Evolutionary conservation across 2,888 invertebrate genomes (phyloP).

Genomic region (Synanthedon tipuliformis): DNA sequence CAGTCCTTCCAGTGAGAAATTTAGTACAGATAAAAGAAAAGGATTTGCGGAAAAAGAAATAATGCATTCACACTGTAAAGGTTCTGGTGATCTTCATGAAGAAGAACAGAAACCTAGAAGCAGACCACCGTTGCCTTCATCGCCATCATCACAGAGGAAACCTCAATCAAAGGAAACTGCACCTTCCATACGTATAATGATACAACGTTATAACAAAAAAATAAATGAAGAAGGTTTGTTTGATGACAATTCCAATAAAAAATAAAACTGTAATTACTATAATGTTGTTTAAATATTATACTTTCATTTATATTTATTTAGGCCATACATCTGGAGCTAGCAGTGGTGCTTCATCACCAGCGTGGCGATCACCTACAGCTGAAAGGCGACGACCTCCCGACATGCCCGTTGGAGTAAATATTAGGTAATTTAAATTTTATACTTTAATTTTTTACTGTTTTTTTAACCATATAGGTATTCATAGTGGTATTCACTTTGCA

Average conservation of each 20-base stretch:
- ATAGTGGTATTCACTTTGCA: constrained; percentile 12
- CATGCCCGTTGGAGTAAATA: constrained; percentile 62
- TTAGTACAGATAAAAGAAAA: constrained; percentile 16
- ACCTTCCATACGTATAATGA: constrained; percentile 78
- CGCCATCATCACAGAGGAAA: constrained; percentile 70
- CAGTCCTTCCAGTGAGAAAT: constrained; percentile 23
- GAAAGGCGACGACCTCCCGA: constrained; percentile 70
- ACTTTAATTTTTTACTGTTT: neutral
- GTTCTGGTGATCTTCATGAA: constrained; percentile 47
- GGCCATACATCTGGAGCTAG: constrained; percentile 62
- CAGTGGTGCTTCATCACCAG: constrained; percentile 75
- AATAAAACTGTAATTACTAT: neutral
- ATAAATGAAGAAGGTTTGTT: constrained; percentile 65
- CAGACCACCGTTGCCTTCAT: constrained; percentile 71
- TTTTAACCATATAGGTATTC: neutral
- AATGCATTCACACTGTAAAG: constrained; percentile 28
- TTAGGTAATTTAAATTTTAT: constrained; percentile 27
- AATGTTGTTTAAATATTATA: neutral
- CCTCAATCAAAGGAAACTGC: constrained; percentile 73
- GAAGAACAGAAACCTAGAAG: constrained; percentile 44
- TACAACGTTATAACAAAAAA: constrained; percentile 76
- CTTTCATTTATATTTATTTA: constrained; percentile 8
- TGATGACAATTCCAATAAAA: neutral
- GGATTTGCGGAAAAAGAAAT: constrained; percentile 20
- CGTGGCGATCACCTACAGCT: constrained; percentile 73